Evolutionary conservation across 2,113 vertebrate species (phyloP).

Genomic region (Dasypus novemcinctus): DNA sequence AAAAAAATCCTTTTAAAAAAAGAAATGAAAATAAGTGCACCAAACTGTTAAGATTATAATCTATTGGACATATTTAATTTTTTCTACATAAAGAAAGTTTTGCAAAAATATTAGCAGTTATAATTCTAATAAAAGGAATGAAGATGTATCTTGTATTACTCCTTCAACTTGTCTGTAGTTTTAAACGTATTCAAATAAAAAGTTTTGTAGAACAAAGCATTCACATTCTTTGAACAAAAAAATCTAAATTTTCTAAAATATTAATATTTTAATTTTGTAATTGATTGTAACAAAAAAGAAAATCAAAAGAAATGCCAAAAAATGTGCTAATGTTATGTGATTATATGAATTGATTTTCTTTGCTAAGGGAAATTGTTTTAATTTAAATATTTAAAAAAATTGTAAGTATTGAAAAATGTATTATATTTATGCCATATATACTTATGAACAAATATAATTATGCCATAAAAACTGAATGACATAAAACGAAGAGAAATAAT

Average conservation of each 20-base stretch:
- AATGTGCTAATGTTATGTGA: not conserved
- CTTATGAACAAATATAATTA: not conserved
- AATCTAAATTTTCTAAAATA: not conserved
- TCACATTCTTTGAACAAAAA: not conserved
- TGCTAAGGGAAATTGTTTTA: not conserved
- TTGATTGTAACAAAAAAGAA: not conserved
- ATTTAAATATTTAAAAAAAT: not conserved
- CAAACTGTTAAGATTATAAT: too few species aligned
- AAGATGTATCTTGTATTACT: not conserved
- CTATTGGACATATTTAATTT: not conserved
- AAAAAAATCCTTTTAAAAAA: too few species aligned
- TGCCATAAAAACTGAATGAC: not conserved
- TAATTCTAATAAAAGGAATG: not conserved
- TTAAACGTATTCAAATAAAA: not conserved
- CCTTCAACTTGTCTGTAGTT: not conserved
- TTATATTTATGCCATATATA: not conserved
- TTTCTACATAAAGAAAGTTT: not conserved
- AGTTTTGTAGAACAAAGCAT: not conserved
- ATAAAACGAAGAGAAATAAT: not conserved
- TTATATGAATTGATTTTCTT: not conserved
- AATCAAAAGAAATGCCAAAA: not conserved
- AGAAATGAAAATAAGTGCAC: not conserved
- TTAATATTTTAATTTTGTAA: not conserved
- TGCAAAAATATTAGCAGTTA: too few species aligned
- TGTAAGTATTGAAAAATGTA: not conserved